phyloP scores from a whole-genome alignment of 2,797 vertebrate species.

The Sebastes steindachneri region DNA sequence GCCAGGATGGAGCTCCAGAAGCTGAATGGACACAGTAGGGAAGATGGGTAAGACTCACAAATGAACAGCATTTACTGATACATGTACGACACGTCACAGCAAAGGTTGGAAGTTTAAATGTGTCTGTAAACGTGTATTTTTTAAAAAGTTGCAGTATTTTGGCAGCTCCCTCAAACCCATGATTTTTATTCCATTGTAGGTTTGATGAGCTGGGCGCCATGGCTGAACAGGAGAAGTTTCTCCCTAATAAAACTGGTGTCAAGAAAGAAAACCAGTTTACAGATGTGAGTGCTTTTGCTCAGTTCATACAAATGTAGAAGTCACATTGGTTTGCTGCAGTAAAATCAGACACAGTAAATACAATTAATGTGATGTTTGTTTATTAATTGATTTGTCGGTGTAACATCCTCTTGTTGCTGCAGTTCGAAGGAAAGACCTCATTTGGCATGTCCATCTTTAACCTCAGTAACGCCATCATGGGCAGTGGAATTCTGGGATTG shows the following conservation, averaged over 20 bases:
- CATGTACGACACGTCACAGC: not conserved
- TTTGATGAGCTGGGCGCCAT: conserved; percentile 76
- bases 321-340: not conserved
- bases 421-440: conserved; percentile 91
- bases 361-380: not conserved
- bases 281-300: conserved; percentile 74
- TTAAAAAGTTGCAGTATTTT: not conserved
- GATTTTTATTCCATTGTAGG: conserved; percentile 40
- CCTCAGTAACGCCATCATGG: conserved; percentile 92
- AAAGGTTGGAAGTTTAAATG: not conserved
- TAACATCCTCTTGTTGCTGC: conserved; percentile 29
- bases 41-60: conserved; percentile 72
- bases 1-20: conserved; percentile 82
- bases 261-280: conserved; percentile 79
- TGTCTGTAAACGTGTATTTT: not conserved
- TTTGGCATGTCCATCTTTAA: conserved; percentile 92
- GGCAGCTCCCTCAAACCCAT: not conserved
- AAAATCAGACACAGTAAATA: not conserved
- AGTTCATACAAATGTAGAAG: not conserved
- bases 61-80: not conserved
- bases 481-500: conserved; percentile 89
- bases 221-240: conserved; percentile 77
- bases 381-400: not conserved
- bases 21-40: conserved; percentile 78
- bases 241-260: conserved; percentile 67